Percentiles rank a stretch among this genome's conserved stretches.
phyloP scores from a whole-genome alignment of 2,797 vertebrate species.

The Eupleurogrammus muticus region DNA sequence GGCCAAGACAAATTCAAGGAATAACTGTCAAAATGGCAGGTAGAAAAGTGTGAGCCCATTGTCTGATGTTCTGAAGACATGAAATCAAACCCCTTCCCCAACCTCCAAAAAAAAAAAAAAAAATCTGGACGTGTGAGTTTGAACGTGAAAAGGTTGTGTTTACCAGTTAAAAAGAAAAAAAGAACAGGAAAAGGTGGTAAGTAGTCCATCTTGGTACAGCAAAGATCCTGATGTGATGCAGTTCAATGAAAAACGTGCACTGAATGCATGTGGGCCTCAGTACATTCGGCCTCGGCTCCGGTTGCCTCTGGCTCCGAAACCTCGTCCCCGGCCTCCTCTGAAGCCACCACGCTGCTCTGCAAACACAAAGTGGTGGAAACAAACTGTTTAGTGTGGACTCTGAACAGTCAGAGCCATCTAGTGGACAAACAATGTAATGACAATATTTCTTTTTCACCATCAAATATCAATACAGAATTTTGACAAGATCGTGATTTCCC shows the following conservation, averaged over 20 bases:
- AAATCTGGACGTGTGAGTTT: slow-evolving; percentile 7
- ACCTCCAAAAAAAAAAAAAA: not conserved
- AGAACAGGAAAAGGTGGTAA: slow-evolving; percentile 26
- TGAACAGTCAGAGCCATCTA: not conserved
- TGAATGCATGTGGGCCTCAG: slow-evolving; percentile 73
- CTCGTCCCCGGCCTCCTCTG: slow-evolving; percentile 91
- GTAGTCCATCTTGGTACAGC: slow-evolving; percentile 51
- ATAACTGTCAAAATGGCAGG: slow-evolving; percentile 31
- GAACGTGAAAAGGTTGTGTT: slow-evolving; percentile 28
- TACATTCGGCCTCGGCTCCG: slow-evolving; percentile 95
- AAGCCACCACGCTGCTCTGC: slow-evolving; percentile 96
- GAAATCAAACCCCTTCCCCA: slow-evolving; percentile 7
- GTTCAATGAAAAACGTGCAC: slow-evolving; percentile 62
- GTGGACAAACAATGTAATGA: not conserved
- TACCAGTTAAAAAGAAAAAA: slow-evolving; percentile 31
- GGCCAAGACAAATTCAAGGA: slow-evolving; percentile 42
- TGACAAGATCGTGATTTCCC: too few relatives aligned
- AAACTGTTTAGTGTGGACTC: slow-evolving; percentile 1
- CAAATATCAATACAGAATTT: too few relatives aligned
- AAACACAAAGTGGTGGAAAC: slow-evolving; percentile 38
- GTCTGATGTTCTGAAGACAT: slow-evolving; percentile 37
- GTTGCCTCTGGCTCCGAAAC: slow-evolving; percentile 93
- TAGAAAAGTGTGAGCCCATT: slow-evolving; percentile 51
- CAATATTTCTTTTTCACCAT: not conserved
- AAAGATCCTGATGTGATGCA: slow-evolving; percentile 70